Base-by-base conservation (phyloP, 1,140 invertebrate species). In the Micrasema minimum region DNA sequence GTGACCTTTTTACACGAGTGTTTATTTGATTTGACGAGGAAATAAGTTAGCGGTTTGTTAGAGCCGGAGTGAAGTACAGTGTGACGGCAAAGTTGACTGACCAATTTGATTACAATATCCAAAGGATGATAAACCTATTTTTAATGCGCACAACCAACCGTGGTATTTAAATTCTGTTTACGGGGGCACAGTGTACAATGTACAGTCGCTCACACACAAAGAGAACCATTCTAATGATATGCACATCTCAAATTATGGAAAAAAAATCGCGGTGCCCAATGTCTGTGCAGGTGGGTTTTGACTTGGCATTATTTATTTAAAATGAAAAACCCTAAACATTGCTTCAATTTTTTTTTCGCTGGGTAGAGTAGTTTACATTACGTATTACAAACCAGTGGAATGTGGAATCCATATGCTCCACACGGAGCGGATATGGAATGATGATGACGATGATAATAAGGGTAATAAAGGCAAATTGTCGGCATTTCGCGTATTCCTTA, bases 71-170 rank as follows among this genome's bases (percentile, higher is more conserved):
- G 55, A 53, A 57, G 43, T 69, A 57, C 59, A 57, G 43, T 61
- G 67, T 69, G 67, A 69, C 67, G 67, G 67, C 38, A 61, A 57
- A 69, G 55, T 69, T 69, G 43, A 61, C 67, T 69, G 67, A 69
- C 59, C 59, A 69, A 69, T 62, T 61, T 62, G 67, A 69, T 69
- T 57, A 69, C 67, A 69, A 62, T 59, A 41, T 59, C 67, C 67
- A 48, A 22, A 61, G 55, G 45, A 69, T 62, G 67, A 61, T 61
- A 69, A 61, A 62, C 55, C 48, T 69, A 69, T 62, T 69, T 69
- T 69, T 69, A 69, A 69, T 50, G 67, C 23, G 59, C 26, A 61
- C 67, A 69, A 38, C 67, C 57, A 55, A 38, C 55, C 67, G 67
- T 69, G 67, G 48, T 69, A 61, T 51, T 69, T 61, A 69, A 69